Conservation (phyloP, 2,113 vertebrate genomes). For the Python bivittatus region DNA sequence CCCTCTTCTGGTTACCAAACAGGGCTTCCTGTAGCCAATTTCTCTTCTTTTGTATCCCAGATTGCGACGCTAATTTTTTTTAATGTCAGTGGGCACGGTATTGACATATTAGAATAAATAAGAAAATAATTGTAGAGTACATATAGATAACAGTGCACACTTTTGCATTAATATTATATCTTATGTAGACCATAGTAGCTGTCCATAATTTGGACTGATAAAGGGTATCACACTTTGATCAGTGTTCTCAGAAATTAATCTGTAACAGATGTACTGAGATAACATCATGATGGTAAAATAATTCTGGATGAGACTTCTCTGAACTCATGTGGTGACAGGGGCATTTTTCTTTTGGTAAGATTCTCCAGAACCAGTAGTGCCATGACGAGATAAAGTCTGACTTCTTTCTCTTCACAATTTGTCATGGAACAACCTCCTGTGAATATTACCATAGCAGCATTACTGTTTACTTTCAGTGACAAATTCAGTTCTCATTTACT, state of each 20-base stretch:
- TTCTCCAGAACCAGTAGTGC: neutral
- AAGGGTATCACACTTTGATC: neutral
- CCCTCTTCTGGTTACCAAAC: neutral
- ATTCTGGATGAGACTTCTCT: neutral
- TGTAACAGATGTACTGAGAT: neutral
- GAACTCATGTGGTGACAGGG: neutral
- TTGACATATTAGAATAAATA: neutral
- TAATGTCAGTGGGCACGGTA: neutral
- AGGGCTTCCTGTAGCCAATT: neutral
- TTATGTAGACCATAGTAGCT: neutral
- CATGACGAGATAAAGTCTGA: neutral
- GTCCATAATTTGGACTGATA: neutral
- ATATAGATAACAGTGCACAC: neutral
- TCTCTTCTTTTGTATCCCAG: neutral
- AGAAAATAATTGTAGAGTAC: neutral
- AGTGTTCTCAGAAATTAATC: neutral
- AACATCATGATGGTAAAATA: neutral
- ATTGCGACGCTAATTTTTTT: neutral
- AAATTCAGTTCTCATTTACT: neutral
- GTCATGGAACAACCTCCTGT: neutral
- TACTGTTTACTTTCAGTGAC: neutral
- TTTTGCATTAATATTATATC: neutral
- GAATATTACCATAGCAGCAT: neutral
- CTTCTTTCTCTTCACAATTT: neutral
- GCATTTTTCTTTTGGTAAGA: neutral